phyloP scores from a whole-genome alignment of 2,888 invertebrate species.

The Bombylius discolor region DNA sequence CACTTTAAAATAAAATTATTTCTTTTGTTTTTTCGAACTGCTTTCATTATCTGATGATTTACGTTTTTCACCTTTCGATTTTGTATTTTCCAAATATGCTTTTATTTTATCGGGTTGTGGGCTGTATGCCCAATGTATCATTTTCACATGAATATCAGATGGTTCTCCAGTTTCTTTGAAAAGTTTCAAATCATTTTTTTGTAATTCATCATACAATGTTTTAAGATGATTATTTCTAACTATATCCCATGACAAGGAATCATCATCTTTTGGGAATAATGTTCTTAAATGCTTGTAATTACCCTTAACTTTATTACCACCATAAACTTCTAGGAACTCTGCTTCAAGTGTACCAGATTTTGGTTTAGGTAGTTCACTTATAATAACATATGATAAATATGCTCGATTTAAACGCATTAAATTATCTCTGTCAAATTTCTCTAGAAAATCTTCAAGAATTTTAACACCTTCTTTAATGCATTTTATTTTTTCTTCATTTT shows the following conservation, averaged over 20 bases:
- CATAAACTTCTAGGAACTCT: slow-evolving; percentile 52
- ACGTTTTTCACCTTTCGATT: slow-evolving; percentile 31
- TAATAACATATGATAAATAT: slow-evolving; percentile 49
- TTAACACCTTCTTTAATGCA: slow-evolving; percentile 61
- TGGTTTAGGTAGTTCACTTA: slow-evolving; percentile 45
- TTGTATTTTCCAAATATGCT: slow-evolving; percentile 35
- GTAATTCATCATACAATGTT: slow-evolving; percentile 42
- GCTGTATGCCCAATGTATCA: slow-evolving; percentile 65
- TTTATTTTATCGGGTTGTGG: slow-evolving; percentile 57
- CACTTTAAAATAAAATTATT: no score
- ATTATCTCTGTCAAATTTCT: slow-evolving; percentile 56
- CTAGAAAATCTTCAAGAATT: slow-evolving; percentile 58
- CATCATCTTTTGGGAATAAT: slow-evolving; percentile 41
- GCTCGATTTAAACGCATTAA: slow-evolving; percentile 54
- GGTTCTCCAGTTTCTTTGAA: slow-evolving; percentile 54
- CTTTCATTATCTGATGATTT: slow-evolving; percentile 25
- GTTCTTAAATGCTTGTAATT: slow-evolving; percentile 59
- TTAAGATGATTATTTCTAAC: slow-evolving; percentile 52
- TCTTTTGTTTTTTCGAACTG: slow-evolving; percentile 19
- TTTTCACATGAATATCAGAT: slow-evolving; percentile 50
- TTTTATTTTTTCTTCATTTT: slow-evolving; percentile 59
- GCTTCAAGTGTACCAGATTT: slow-evolving; percentile 38
- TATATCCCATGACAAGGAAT: slow-evolving; percentile 59
- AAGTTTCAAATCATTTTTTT: slow-evolving; percentile 48
- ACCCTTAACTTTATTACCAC: slow-evolving; percentile 44